Conservation (phyloP, 2,797 vertebrate genomes). For the Notamacropus eugenii region DNA sequence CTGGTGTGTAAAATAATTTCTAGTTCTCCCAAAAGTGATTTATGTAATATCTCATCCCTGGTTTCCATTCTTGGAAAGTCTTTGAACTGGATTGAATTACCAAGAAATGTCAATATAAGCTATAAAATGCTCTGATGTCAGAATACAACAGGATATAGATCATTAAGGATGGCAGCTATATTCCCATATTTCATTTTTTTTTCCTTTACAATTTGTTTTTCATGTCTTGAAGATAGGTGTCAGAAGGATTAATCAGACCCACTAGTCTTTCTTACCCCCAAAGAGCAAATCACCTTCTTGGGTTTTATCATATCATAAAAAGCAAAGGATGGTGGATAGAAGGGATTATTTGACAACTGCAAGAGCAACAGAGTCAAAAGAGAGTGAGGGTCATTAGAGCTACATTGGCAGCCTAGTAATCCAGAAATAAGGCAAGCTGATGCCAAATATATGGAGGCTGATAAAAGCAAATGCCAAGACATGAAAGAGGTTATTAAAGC, state of each 20-base stretch:
- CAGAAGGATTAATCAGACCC: neutral
- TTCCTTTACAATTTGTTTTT: conserved; percentile 38
- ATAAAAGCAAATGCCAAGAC: neutral
- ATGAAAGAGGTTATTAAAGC: too few species aligned
- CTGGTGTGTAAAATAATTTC: conserved; percentile 79
- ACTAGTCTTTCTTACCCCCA: neutral
- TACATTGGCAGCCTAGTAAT: neutral
- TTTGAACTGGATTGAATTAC: conserved; percentile 75
- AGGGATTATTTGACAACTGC: neutral
- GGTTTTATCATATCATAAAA: neutral
- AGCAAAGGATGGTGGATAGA: neutral
- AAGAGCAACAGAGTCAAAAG: neutral
- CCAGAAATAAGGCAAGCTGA: neutral
- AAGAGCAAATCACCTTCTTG: neutral
- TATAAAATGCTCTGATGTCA: conserved; percentile 74
- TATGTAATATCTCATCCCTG: conserved; percentile 63
- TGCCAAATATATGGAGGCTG: neutral
- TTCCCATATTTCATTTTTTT: conserved; percentile 74
- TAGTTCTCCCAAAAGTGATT: conserved; percentile 70
- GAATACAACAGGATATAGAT: conserved; percentile 74
- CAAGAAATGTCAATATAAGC: conserved; percentile 64
- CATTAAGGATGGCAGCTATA: conserved; percentile 72
- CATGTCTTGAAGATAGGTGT: neutral
- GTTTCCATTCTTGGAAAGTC: conserved; percentile 78
- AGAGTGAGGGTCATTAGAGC: neutral